Conservation (phyloP, 2,797 vertebrate genomes). For the Australoheros facetus region DNA sequence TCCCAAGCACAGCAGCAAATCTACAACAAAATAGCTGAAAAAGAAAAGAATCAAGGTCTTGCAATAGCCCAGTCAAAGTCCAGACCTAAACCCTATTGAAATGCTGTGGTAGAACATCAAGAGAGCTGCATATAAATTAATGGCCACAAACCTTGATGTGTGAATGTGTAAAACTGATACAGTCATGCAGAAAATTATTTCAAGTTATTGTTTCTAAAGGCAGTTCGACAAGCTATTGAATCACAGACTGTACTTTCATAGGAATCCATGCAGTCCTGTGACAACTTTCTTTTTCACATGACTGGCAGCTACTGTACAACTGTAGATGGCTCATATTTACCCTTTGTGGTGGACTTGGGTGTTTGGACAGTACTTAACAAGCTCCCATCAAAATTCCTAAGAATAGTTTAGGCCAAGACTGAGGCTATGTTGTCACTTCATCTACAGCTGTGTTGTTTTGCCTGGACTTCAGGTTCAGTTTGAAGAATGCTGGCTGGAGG, state of each 20-base stretch:
- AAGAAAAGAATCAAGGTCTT: neutral
- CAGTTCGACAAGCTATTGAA: neutral
- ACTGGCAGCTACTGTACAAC: neutral
- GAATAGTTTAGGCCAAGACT: neutral
- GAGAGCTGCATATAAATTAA: neutral
- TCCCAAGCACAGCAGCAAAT: neutral
- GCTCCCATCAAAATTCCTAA: neutral
- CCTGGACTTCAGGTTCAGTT: neutral
- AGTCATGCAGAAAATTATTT: neutral
- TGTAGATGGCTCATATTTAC: neutral
- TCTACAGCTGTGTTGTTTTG: neutral
- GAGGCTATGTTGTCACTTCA: fast-evolving
- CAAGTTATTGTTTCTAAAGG: neutral
- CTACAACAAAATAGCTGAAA: neutral
- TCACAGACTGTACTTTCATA: neutral
- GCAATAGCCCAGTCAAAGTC: neutral
- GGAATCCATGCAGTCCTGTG: neutral
- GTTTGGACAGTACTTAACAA: neutral
- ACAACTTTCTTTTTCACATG: neutral
- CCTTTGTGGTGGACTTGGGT: neutral
- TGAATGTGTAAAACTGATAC: neutral
- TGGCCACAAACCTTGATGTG: neutral
- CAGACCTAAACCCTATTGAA: neutral
- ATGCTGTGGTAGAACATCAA: neutral
- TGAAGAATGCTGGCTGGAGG: neutral